Conservation (phyloP, 2,797 vertebrate species). For the Poecilia velifera region DNA sequence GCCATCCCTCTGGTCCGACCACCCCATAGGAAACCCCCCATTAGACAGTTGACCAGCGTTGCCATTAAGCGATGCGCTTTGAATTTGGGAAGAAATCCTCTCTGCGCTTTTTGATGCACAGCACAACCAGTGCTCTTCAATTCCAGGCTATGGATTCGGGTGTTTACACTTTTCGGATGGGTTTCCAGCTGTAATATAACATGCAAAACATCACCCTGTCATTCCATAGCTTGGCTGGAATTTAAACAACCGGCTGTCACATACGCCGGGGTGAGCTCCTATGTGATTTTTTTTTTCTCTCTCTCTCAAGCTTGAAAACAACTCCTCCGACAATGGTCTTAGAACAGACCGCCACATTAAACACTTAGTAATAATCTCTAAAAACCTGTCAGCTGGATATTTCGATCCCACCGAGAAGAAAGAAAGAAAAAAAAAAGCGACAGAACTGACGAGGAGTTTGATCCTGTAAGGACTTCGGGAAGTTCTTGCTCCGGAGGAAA, state of each 20-base stretch:
- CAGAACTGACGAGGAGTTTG: conserved; percentile 50
- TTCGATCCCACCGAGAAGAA: conserved; percentile 31
- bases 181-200: conserved; percentile 61
- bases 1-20: conserved; percentile 73
- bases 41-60: conserved; percentile 75
- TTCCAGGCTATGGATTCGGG: conserved; percentile 59
- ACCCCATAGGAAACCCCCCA: conserved; percentile 73
- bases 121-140: conserved; percentile 47
- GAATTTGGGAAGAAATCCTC: conserved; percentile 63
- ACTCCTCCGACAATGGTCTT: conserved; percentile 74
- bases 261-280: conserved; percentile 44
- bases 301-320: conserved; percentile 49
- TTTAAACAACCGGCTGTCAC: conserved; percentile 59
- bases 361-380: conserved; percentile 54
- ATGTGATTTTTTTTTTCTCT: conserved; percentile 20
- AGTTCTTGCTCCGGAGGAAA: conserved; percentile 70
- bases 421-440: background rate
- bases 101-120: conserved; percentile 54
- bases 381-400: conserved; percentile 52
- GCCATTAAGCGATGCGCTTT: conserved; percentile 77
- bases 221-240: conserved; percentile 40
- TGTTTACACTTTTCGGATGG: conserved; percentile 75
- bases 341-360: conserved; percentile 68
- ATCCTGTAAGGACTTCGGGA: conserved; percentile 66
- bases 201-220: conserved; percentile 52